These are phyloP conservation scores for Balanococcus diminutus DNA, from an alignment of 2,888 invertebrate genomes.

Conservation along the genomic window DNA sequence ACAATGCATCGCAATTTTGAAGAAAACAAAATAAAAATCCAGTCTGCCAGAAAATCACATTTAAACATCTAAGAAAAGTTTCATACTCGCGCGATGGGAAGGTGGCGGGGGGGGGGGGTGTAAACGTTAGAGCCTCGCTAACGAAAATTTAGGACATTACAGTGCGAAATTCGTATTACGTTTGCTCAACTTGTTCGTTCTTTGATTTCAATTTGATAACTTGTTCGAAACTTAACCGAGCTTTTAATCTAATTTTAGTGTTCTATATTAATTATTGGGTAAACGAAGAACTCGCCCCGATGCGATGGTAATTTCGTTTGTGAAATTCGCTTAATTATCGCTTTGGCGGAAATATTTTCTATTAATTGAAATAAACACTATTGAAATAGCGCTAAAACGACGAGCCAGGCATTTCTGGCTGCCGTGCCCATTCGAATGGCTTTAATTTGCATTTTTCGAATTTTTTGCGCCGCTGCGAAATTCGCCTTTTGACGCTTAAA, in stretches of 20 bases:
- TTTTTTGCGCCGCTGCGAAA: background rate
- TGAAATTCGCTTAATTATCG: slow-evolving; percentile 5
- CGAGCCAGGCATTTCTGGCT: background rate
- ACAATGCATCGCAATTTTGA: background rate
- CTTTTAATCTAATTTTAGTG: slow-evolving; percentile 27
- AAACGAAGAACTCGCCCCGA: background rate
- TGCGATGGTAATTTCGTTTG: background rate
- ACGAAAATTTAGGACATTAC: slow-evolving; percentile 27
- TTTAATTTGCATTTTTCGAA: slow-evolving; percentile 23
- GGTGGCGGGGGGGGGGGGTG: background rate
- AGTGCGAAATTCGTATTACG: background rate
- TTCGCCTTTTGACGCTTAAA: background rate
- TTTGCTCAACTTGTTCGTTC: slow-evolving; percentile 23
- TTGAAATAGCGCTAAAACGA: background rate
- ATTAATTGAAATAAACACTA: slow-evolving; percentile 27
- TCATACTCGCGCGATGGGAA: background rate
- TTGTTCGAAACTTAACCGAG: slow-evolving; percentile 24
- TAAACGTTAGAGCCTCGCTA: background rate
- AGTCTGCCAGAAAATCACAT: slow-evolving; percentile 4
- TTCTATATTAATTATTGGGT: slow-evolving; percentile 23
- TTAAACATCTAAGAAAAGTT: slow-evolving; percentile 18
- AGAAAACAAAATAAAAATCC: background rate
- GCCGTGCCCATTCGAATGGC: background rate
- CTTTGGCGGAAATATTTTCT: slow-evolving; percentile 5
- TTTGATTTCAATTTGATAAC: slow-evolving; percentile 31